Evolutionary conservation across 37 sponge, comb jelly and placozoan genomes (phyloP), one percentile per base, ranked within the genome.

Genomic region (Hormiphora californensis): DNA sequence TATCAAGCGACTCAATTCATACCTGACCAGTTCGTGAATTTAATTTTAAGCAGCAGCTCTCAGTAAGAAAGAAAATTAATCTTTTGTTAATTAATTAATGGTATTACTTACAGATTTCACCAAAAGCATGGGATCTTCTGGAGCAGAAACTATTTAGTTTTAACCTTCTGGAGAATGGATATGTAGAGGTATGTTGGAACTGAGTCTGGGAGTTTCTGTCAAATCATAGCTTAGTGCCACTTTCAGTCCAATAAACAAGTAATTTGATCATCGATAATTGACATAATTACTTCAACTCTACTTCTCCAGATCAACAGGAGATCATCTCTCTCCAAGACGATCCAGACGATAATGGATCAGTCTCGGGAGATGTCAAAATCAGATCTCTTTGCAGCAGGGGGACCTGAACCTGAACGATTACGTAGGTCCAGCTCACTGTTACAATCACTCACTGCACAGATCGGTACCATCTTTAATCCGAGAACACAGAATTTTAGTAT

Each of bases 21-120:
- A n/a, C n/a, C n/a, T n/a, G n/a, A n/a, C n/a, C n/a, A n/a, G n/a
- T n/a, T n/a, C n/a, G n/a, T n/a, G n/a, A n/a, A n/a, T n/a, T n/a
- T n/a, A n/a, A n/a, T n/a, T n/a, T n/a, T n/a, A n/a, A n/a, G n/a
- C n/a, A n/a, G n/a, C n/a, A n/a, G n/a, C n/a, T n/a, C n/a, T n/a
- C n/a, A n/a, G n/a, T n/a, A n/a, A n/a, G n/a, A n/a, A n/a, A n/a
- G n/a, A n/a, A n/a, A n/a, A n/a, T n/a, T n/a, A n/a, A n/a, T n/a
- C n/a, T n/a, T n/a, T n/a, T n/a, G n/a, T n/a, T n/a, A n/a, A n/a
- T n/a, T n/a, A n/a, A n/a, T n/a, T n/a, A n/a, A n/a, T n/a, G n/a
- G n/a, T n/a, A n/a, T n/a, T n/a, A n/a, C n/a, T n/a, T n/a, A n/a
- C 68, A 67, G 68, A 67, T 67, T 19, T 67, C 68, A 7, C 68